Percentiles rank a stretch among this genome's conserved stretches.
These are phyloP conservation scores for Pinna nobilis DNA, from an alignment of 1,140 invertebrate species.

Conservation along the genomic window DNA sequence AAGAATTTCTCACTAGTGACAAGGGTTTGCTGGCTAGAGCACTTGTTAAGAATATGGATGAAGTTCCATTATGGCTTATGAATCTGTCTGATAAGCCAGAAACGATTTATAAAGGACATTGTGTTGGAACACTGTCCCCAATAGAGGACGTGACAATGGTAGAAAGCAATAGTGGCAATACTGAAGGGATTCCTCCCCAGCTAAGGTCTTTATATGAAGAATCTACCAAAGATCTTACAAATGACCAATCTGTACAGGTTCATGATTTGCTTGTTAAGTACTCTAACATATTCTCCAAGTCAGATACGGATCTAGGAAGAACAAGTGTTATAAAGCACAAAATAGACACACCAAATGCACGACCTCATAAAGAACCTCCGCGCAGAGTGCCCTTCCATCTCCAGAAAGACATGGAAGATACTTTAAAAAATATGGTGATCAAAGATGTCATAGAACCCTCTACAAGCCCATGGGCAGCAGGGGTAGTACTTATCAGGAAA, in stretches of 20 bases:
- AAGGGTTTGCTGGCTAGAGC: neutral
- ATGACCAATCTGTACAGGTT: neutral
- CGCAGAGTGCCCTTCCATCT: neutral
- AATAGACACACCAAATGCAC: slow-evolving; percentile 4
- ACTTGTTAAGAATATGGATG: neutral
- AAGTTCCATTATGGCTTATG: neutral
- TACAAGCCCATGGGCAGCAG: slow-evolving; percentile 4
- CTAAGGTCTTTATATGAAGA: neutral
- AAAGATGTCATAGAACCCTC: neutral
- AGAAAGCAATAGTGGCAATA: neutral
- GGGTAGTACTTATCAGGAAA: slow-evolving; percentile 5
- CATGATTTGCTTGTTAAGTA: neutral
- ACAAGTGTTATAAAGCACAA: slow-evolving; percentile 17
- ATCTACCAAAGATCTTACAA: neutral
- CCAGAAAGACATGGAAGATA: neutral
- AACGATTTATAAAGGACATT: neutral
- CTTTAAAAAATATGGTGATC: slow-evolving; percentile 2
- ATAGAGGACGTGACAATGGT: neutral
- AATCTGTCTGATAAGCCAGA: neutral
- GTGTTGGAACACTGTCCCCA: neutral
- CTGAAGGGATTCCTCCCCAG: neutral
- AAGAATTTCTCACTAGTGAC: neutral
- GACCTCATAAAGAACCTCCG: neutral
- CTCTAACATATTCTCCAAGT: neutral
- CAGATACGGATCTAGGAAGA: slow-evolving; percentile 1